Conservation (phyloP, 2,797 vertebrate species). For the Tenualosa ilisha region DNA sequence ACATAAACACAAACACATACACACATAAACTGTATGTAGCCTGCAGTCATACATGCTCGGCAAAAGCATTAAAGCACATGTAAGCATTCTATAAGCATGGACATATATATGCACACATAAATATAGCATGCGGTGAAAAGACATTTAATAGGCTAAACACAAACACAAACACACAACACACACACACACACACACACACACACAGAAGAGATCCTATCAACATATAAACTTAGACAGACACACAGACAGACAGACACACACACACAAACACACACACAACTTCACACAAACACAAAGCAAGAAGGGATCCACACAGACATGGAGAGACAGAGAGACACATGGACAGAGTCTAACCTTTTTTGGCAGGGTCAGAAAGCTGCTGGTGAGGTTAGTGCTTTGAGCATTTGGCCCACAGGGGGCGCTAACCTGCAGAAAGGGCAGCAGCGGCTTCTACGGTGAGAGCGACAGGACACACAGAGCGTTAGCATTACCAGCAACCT, state of each 20-base stretch:
- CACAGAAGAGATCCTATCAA: background rate
- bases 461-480: conserved; percentile 28
- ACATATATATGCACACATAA: background rate
- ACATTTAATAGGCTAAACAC: too few species aligned
- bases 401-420: conserved; percentile 75
- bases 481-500: background rate
- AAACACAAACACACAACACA: background rate
- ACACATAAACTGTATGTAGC: background rate
- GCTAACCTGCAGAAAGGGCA: conserved; percentile 79
- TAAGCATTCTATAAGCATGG: background rate
- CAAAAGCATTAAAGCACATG: background rate
- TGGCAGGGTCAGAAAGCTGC: conserved; percentile 75
- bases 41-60: background rate
- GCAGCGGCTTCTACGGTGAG: conserved; percentile 76
- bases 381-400: conserved; percentile 83
- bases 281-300: background rate
- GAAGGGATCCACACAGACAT: background rate
- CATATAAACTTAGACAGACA: background rate
- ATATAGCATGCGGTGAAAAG: background rate
- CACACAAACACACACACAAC: background rate
- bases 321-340: conserved; percentile 30
- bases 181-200: background rate
- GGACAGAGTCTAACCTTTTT: conserved; percentile 83
- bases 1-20: background rate
- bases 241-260: background rate